phyloP scores from a whole-genome alignment of 2,113 vertebrate genomes.

The Strix aluco region DNA sequence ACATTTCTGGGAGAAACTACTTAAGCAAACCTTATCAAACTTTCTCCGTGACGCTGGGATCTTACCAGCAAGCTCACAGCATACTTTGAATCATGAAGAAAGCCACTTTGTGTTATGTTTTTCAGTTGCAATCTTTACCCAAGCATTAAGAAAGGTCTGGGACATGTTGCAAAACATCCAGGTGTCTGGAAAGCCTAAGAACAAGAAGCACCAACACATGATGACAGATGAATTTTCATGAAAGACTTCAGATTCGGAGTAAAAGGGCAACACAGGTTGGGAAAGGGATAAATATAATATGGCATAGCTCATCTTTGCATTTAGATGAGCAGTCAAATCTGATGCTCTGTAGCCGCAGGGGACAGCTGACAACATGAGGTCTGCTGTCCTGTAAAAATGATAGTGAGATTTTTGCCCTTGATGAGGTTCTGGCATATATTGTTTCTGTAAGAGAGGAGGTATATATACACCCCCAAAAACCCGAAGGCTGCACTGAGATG shows the following conservation, averaged over 20 bases:
- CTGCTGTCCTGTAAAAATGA: background rate
- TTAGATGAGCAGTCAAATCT: slow-evolving; percentile 1
- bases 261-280: slow-evolving; percentile 2
- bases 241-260: background rate
- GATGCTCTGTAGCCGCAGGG: background rate
- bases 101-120: background rate
- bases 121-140: background rate
- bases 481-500: background rate
- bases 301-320: background rate
- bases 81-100: background rate
- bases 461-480: background rate
- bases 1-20: background rate
- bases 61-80: background rate
- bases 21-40: background rate
- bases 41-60: background rate
- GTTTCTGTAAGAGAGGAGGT: background rate
- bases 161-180: background rate
- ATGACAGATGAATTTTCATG: background rate
- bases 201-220: background rate
- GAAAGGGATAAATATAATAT: background rate
- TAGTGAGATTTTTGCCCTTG: background rate
- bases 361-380: background rate
- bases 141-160: background rate
- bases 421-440: background rate
- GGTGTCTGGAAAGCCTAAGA: background rate